A percentile compares a stretch with the other conserved stretches of the same genome.
Evolutionary conservation across 2,797 vertebrate genomes (phyloP).

Genomic region (Danio jaintianensis): DNA sequence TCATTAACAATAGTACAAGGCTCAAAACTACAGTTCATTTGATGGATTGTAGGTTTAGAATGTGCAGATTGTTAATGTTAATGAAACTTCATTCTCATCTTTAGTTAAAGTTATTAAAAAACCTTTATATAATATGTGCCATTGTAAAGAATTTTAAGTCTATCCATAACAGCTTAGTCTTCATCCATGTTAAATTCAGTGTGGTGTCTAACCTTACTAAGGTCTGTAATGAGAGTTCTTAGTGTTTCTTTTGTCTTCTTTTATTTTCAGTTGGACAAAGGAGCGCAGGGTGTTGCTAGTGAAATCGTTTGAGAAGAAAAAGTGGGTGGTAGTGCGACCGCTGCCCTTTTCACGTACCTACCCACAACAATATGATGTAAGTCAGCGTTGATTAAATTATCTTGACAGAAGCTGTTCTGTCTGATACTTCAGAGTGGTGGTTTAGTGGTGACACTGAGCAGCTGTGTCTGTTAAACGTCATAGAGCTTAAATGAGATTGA

Average conservation of each 20-base stretch:
- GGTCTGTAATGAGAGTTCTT: not conserved
- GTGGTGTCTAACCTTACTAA: too few species aligned
- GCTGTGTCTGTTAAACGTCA: constrained; percentile 4
- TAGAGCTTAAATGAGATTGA: too few species aligned
- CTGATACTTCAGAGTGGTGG: not conserved
- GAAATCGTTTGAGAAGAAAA: constrained; percentile 97
- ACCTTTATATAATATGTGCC: too few species aligned
- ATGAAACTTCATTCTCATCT: too few species aligned
- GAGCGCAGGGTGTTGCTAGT: constrained; percentile 94
- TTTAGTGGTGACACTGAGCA: not conserved
- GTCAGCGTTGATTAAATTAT: constrained; percentile 56
- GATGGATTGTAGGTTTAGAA: too few species aligned
- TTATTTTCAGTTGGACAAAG: constrained; percentile 90
- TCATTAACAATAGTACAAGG: too few species aligned
- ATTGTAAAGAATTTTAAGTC: too few species aligned
- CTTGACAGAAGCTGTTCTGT: not conserved
- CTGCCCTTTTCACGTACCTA: constrained; percentile 94
- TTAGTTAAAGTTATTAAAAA: too few species aligned
- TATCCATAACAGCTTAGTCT: too few species aligned
- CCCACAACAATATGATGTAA: constrained; percentile 98
- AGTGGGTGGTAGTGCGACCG: constrained; percentile 96
- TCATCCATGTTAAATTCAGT: too few species aligned
- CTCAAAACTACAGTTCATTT: too few species aligned
- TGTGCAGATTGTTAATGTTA: too few species aligned
- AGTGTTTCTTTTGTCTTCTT: not conserved